Conservation (phyloP, 2,113 vertebrate species). For the Caranx ignobilis region DNA sequence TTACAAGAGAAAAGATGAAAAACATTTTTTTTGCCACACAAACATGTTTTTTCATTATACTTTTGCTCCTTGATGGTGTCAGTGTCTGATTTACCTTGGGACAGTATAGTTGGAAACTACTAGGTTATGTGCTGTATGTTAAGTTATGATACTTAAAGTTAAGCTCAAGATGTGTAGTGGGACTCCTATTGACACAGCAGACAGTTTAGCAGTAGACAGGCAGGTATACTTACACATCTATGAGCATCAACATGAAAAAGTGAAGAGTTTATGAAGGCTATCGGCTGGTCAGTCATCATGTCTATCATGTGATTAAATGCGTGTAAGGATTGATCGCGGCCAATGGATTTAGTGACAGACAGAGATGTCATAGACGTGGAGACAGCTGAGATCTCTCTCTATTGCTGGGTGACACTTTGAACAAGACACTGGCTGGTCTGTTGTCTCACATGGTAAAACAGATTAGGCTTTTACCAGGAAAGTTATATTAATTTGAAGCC, state of each 20-base stretch:
- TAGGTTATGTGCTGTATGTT: too few relatives aligned
- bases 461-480: background rate
- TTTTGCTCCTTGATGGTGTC: too few relatives aligned
- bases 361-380: conserved; percentile 24
- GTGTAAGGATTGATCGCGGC: conserved; percentile 27
- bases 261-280: conserved; percentile 32
- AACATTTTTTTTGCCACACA: too few relatives aligned
- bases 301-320: conserved; percentile 40
- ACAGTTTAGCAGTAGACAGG: too few relatives aligned
- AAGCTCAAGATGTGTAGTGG: too few relatives aligned
- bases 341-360: conserved; percentile 48
- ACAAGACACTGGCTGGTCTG: background rate
- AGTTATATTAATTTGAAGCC: background rate
- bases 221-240: background rate
- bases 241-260: conserved; percentile 28
- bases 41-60: too few relatives aligned
- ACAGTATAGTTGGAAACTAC: too few relatives aligned
- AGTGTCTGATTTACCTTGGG: too few relatives aligned
- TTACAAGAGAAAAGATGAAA: too few relatives aligned
- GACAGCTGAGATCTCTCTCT: conserved; percentile 1
- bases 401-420: background rate
- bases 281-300: conserved; percentile 31
- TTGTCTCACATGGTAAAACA: background rate
- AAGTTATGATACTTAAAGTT: too few relatives aligned
- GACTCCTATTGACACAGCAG: too few relatives aligned